Conservation (phyloP, 2,888 invertebrate species). For the Chrysodeixis includens region DNA sequence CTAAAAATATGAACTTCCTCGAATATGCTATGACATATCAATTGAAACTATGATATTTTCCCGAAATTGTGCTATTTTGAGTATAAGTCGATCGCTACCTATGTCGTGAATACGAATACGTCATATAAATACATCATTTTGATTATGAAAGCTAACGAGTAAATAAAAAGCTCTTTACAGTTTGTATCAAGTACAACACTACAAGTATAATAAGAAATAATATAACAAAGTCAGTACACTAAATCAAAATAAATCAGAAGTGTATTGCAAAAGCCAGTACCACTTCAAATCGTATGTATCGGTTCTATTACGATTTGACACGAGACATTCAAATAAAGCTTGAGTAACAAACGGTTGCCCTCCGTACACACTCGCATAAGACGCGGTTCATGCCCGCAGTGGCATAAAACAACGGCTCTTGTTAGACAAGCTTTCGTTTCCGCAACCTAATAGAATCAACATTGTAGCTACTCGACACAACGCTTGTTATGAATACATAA, state of each 20-base stretch:
- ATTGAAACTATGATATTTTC: too few species aligned
- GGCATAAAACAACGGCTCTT: slow-evolving; percentile 70
- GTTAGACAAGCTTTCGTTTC: slow-evolving; percentile 79
- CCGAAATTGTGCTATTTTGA: too few species aligned
- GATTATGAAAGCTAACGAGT: too few species aligned
- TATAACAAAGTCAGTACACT: too few species aligned
- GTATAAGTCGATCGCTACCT: too few species aligned
- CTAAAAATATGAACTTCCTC: not conserved
- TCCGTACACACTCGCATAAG: slow-evolving; percentile 42
- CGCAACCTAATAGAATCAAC: slow-evolving; percentile 82
- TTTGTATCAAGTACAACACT: too few species aligned
- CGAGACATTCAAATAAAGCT: slow-evolving; percentile 6
- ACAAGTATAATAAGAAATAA: too few species aligned
- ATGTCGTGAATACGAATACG: too few species aligned
- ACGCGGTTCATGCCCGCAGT: slow-evolving; percentile 59
- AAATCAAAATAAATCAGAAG: not conserved
- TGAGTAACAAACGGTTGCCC: slow-evolving; percentile 26
- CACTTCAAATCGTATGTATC: not conserved
- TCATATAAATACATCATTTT: too few species aligned
- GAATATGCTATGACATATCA: not conserved
- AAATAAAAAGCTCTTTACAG: too few species aligned
- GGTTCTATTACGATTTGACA: not conserved
- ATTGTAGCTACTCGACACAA: slow-evolving; percentile 79
- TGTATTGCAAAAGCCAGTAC: not conserved
- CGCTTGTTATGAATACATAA: slow-evolving; percentile 84